A percentile compares a stretch with the other conserved stretches of the same genome.
phyloP scores from a whole-genome alignment of 2,888 invertebrate species.

The Amiota communis region DNA sequence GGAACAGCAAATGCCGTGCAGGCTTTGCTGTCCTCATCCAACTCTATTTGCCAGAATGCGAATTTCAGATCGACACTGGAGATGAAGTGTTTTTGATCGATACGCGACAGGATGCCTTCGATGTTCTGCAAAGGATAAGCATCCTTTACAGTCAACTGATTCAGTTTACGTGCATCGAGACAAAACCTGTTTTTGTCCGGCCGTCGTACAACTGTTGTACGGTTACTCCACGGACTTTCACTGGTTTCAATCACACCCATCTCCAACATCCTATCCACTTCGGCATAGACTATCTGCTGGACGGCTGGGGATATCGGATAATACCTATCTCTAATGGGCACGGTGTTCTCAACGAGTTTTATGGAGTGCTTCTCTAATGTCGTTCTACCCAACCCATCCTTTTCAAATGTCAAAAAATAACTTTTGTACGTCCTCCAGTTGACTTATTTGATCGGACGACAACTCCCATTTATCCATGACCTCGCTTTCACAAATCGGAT shows the following conservation, averaged over 20 bases:
- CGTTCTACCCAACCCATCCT: not conserved
- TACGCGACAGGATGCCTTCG: no score
- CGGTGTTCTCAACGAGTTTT: not conserved
- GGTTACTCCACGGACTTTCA: conserved; percentile 36
- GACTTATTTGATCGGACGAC: not conserved
- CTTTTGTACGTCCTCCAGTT: not conserved
- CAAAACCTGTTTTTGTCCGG: conserved; percentile 39
- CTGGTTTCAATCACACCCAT: conserved; percentile 29
- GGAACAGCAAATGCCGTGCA: conserved; percentile 38
- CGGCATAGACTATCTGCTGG: conserved; percentile 35
- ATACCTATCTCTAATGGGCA: not conserved
- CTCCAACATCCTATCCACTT: conserved; percentile 42
- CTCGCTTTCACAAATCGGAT: no score
- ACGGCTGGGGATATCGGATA: not conserved
- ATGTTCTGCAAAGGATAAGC: no score
- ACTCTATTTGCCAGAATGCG: no score
- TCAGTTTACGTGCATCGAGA: conserved; percentile 33
- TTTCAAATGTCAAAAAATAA: not conserved
- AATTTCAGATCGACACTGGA: no score
- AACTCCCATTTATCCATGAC: no score
- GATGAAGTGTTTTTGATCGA: no score
- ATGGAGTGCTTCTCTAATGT: not conserved
- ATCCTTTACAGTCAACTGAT: conserved; percentile 7
- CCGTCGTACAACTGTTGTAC: conserved; percentile 35
- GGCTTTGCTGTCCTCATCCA: conserved; percentile 22